Evolutionary conservation across 2,888 invertebrate genomes (phyloP), one percentile per base, ranked within the genome.

Genomic region (Caenorhabditis sp.): DNA sequence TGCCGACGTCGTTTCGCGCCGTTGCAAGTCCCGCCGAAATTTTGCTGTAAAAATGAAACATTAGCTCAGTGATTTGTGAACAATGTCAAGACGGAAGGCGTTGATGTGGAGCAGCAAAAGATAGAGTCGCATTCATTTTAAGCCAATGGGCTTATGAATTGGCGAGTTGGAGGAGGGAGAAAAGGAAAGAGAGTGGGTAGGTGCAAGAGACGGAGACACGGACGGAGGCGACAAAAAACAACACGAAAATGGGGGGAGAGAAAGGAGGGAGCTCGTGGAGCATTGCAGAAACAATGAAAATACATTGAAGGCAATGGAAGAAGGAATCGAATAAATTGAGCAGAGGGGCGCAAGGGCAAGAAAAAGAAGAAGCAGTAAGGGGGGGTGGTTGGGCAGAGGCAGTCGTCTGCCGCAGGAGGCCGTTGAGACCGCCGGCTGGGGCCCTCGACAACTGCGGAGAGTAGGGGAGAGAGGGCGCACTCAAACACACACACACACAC

Each of bases 21-120:
- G 71, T 71, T 63, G 71, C 71, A 53, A 76, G 76, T 76, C 76
- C 76, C 76, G 76, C 76, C 76, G 76, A 76, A 76, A 76, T 76
- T 76, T 76, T 76, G 76, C 76, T 76, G 76, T 9, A 76, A 76
- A 65, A 56, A 43, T 41, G 20, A 56, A 50, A 65, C 24, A 27
- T 20, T 46, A 59, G 39, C 17, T 6, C 24, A 66, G 39, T 37
- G 46, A 53, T 71, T 71, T 26, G 30, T 58, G 15, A 41, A 30
- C 15, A 50, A 35, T 45, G 3, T 26, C 30, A 61, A 35, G 24
- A 39, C 45, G 61, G 41, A 45, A 39, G 24, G 27, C 35, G 53
- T 62, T 41, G 30, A 35, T 27, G 13, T 27, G 35, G 3, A 17
- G 52, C 8, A 37, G 22, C 52, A 56, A 43, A 56, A 26, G 45